phyloP scores from a whole-genome alignment of 2,113 vertebrate genomes.

The Chaetodon trifascialis region DNA sequence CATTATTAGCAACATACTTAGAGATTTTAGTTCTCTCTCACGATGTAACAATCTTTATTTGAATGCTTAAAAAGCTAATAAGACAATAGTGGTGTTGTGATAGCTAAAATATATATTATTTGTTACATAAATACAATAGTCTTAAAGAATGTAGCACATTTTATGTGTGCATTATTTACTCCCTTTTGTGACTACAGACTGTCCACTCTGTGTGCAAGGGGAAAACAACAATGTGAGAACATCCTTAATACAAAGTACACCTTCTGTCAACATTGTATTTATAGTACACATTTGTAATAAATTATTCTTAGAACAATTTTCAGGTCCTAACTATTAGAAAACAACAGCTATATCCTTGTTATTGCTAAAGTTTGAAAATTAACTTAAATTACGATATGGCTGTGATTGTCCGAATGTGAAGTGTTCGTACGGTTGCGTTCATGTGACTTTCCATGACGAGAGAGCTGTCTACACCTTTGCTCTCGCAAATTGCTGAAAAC shows the following conservation, averaged over 20 bases:
- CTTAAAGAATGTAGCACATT: conserved; percentile 61
- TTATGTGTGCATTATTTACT: conserved; percentile 62
- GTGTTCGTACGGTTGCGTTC: conserved; percentile 12
- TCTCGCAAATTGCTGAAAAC: conserved; percentile 21
- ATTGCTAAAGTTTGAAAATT: conserved; percentile 28
- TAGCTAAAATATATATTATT: conserved; percentile 86
- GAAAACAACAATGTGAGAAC: conserved; percentile 39
- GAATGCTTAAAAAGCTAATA: conserved; percentile 79
- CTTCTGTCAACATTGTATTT: conserved; percentile 60
- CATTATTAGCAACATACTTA: conserved; percentile 37
- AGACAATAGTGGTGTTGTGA: conserved; percentile 86
- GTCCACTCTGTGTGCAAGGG: conserved; percentile 70
- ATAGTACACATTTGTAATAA: conserved; percentile 78
- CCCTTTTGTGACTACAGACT: conserved; percentile 71
- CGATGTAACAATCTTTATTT: conserved; percentile 74
- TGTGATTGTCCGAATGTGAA: conserved; percentile 76
- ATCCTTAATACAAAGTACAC: conserved; percentile 60
- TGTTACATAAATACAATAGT: conserved; percentile 83
- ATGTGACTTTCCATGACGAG: conserved; percentile 7
- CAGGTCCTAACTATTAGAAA: conserved; percentile 42
- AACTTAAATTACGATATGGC: conserved; percentile 37
- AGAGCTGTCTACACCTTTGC: conserved; percentile 18
- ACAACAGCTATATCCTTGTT: conserved; percentile 40
- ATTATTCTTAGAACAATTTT: conserved; percentile 74
- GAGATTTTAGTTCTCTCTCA: conserved; percentile 48